These are phyloP conservation scores for Morpho deidamia DNA, from an alignment of 2,888 invertebrate species.

Conservation along the genomic window DNA sequence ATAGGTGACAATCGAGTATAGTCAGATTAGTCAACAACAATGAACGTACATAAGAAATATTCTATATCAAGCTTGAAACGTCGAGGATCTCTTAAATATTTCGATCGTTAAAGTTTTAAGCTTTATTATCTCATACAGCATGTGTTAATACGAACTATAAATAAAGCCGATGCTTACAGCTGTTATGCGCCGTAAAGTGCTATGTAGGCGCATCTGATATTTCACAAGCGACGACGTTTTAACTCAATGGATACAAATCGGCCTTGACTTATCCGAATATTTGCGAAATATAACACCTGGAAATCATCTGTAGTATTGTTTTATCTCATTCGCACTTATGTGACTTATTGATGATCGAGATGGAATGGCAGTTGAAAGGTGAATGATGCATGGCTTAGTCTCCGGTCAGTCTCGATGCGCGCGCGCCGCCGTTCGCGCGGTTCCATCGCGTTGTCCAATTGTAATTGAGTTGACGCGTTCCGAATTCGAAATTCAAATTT, in stretches of 20 bases:
- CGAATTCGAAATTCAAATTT: conserved; percentile 41
- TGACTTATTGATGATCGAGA: conserved; percentile 38
- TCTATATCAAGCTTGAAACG: not conserved
- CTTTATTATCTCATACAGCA: conserved; percentile 12
- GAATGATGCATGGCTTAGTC: conserved; percentile 50
- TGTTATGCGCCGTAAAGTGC: conserved; percentile 33
- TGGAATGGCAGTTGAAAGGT: conserved; percentile 41
- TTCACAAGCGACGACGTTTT: conserved; percentile 38
- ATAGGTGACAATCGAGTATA: no score
- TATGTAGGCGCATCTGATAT: conserved; percentile 48
- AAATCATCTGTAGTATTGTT: conserved; percentile 31
- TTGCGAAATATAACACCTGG: conserved; percentile 56
- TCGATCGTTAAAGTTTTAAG: conserved; percentile 7
- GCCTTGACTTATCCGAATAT: conserved; percentile 52
- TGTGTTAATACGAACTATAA: conserved; percentile 32
- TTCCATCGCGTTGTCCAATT: conserved; percentile 31
- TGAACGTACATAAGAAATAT: no score
- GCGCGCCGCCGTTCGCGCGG: conserved; percentile 56
- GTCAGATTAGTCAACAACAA: no score
- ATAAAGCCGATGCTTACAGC: conserved; percentile 36
- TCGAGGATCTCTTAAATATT: conserved; percentile 3
- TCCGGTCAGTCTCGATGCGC: conserved; percentile 73
- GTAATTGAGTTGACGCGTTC: conserved; percentile 47
- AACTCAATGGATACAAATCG: conserved; percentile 52
- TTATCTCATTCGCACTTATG: conserved; percentile 38